Evolutionary conservation across 2,888 invertebrate species (phyloP).

Genomic region (Amiota mariae): DNA sequence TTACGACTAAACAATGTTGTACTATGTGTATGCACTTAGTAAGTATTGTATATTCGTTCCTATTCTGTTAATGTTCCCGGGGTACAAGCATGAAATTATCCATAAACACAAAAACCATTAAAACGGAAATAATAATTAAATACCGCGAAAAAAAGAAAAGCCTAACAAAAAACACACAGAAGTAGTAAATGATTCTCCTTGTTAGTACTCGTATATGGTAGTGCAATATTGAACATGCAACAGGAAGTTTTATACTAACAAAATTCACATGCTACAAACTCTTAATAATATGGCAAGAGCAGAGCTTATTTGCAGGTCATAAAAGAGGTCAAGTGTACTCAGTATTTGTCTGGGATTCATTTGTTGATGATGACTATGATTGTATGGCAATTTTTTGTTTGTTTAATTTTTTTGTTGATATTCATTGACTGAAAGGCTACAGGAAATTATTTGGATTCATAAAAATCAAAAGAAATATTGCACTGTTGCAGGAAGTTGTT

Average conservation of each 20-base stretch:
- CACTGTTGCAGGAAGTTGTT: too few species aligned
- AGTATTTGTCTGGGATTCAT: slow-evolving; percentile 14
- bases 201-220: not conserved
- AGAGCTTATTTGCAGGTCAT: not conserved
- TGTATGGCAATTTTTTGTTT: not conserved
- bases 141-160: slow-evolving; percentile 41
- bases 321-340: slow-evolving; percentile 22
- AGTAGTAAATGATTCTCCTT: too few species aligned
- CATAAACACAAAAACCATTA: slow-evolving; percentile 49
- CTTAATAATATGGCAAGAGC: not conserved
- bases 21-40: too few species aligned
- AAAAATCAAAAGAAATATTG: too few species aligned
- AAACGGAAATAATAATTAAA: slow-evolving; percentile 65
- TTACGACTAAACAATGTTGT: too few species aligned
- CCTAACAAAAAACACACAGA: too few species aligned
- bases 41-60: too few species aligned
- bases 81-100: too few species aligned
- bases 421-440: too few species aligned
- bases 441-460: too few species aligned
- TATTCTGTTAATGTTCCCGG: too few species aligned
- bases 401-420: too few species aligned
- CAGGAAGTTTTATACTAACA: slow-evolving; percentile 20
- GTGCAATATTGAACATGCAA: slow-evolving; percentile 10
- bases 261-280: not conserved
- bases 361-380: slow-evolving; percentile 6